Conservation (phyloP, 2,113 vertebrate genomes). For the Anthoscopus minutus region DNA sequence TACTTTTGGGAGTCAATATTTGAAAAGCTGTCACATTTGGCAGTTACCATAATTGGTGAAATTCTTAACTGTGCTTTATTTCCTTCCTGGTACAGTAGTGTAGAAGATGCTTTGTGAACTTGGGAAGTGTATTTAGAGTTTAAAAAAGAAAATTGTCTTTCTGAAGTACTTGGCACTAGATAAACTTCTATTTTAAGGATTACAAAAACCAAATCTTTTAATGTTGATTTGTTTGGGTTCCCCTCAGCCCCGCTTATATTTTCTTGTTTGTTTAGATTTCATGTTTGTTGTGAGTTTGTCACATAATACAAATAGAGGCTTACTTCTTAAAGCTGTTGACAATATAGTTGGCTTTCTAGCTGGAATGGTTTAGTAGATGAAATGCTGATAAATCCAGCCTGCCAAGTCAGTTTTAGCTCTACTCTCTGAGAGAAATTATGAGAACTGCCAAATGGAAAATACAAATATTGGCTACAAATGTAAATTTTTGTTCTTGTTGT, state of each 20-base stretch:
- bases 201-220: neutral
- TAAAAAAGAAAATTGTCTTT: neutral
- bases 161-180: neutral
- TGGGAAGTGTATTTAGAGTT: neutral
- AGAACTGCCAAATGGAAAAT: neutral
- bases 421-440: neutral
- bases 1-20: neutral
- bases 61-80: neutral
- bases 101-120: neutral
- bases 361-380: neutral
- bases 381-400: neutral
- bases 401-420: neutral
- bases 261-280: neutral
- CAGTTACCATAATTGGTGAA: neutral
- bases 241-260: fast-evolving
- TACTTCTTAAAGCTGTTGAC: neutral
- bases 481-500: neutral
- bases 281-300: neutral
- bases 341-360: neutral
- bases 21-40: neutral
- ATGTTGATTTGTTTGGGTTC: neutral
- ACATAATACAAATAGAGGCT: neutral
- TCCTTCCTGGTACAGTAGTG: neutral
- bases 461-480: neutral
- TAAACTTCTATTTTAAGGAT: neutral